Evolutionary conservation across 2,113 vertebrate genomes (phyloP), one percentile per base, ranked within the genome.

Genomic region (Tiliqua scincoides): DNA sequence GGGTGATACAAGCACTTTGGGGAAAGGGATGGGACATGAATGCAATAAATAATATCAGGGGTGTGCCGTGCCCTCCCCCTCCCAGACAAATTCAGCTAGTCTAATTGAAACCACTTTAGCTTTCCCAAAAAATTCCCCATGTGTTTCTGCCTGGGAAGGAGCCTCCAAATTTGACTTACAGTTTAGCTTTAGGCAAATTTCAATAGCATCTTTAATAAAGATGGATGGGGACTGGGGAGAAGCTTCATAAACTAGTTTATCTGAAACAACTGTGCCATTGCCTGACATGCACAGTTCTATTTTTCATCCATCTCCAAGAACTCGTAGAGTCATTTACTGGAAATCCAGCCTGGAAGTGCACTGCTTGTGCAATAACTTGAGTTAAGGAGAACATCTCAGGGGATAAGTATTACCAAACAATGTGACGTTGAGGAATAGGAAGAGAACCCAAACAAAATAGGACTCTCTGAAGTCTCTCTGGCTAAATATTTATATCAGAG

Each of bases 401-500:
- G 89, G 92, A 95, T 83, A 59, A 1, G 9, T 87, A 83, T 95
- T 94, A 89, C 93, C 87, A 93, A 91, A 94, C 76, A 87, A 86
- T 92, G 78, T 83, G 92, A 92, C 27, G 73, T 0, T 57, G n/a
- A 93, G 78, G 78, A 83, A 91, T 32, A 90, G 87, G 87, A 89
- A 85, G 73, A 86, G 92, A 94, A 94, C 84, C 88, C 93, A 95
- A 95, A 95, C 92, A 95, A 94, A 93, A 74, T n/a, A 87, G 84
- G 88, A 73, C 57, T 89, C 87, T 92, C 93, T 86, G 89, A 93
- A 84, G 89, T 87, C 74, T 94, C 82, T 91, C 86, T 80, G 88
- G 86, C 89, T 95, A 94, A 95, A 95, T 94, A 94, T 94, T 95
- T 94, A 93, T 89, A 94, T 92, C 91, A 75, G 76, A 93, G 82